These are phyloP conservation scores for Achlya flavicornis DNA, from an alignment of 2,888 invertebrate species.

Conservation along the genomic window DNA sequence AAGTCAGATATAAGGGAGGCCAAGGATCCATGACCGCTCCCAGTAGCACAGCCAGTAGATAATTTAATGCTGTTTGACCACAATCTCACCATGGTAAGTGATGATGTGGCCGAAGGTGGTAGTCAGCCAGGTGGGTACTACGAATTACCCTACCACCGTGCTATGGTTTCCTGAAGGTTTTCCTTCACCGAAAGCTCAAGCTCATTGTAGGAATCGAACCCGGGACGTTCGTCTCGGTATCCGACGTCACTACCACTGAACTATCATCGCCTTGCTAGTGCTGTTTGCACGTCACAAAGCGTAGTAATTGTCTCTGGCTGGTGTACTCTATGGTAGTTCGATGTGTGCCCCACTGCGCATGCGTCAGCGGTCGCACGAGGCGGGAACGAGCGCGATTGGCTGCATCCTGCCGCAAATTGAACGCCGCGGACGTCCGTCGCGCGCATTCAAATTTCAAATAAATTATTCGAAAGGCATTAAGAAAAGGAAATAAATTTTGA, in stretches of 20 bases:
- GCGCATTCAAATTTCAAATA: constrained; percentile 32
- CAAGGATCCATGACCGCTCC: not conserved
- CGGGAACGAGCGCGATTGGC: constrained; percentile 69
- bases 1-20: not conserved
- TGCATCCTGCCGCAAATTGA: constrained; percentile 74
- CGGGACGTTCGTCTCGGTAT: too few species aligned
- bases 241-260: too few species aligned
- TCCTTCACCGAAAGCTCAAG: too few species aligned
- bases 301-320: not conserved
- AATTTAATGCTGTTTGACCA: too few species aligned
- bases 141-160: too few species aligned
- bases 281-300: not conserved
- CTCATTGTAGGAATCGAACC: too few species aligned
- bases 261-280: too few species aligned
- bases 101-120: too few species aligned
- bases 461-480: not conserved
- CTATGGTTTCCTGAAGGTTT: too few species aligned
- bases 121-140: too few species aligned
- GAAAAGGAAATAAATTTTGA: not conserved
- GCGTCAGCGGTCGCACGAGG: constrained; percentile 37
- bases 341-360: constrained; percentile 19
- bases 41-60: too few species aligned
- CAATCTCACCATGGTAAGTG: too few species aligned
- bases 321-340: not conserved
- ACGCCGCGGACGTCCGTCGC: constrained; percentile 69